phyloP scores from a whole-genome alignment of 2,113 vertebrate species.

The Geococcyx californianus region DNA sequence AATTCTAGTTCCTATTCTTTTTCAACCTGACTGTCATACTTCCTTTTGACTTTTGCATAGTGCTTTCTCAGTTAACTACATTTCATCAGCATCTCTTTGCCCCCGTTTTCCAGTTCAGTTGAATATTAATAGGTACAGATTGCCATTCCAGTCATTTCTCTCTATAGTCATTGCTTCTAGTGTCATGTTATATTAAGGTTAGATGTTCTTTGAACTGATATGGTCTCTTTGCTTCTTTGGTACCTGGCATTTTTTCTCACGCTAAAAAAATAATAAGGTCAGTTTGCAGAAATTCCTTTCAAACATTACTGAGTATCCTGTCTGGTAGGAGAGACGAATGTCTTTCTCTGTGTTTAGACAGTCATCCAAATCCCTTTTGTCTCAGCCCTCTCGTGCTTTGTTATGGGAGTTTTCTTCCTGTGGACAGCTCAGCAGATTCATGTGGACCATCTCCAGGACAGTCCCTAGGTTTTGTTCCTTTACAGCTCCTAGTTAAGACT shows the following conservation, averaged over 20 bases:
- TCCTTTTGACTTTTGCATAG: not conserved
- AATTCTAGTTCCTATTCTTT: not conserved
- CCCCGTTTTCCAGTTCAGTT: not conserved
- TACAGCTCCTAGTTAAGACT: constrained; percentile 47
- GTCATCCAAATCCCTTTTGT: constrained; percentile 22
- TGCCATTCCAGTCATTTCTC: not conserved
- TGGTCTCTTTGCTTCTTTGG: not conserved
- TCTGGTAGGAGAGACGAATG: not conserved
- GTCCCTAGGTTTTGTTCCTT: constrained; percentile 46
- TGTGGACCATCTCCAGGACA: constrained; percentile 61
- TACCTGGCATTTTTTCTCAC: not conserved
- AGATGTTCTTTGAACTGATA: not conserved
- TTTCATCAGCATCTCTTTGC: constrained; percentile 7
- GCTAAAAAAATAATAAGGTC: not conserved
- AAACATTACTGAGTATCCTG: not conserved
- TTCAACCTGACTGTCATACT: not conserved
- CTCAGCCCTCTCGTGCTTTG: constrained; percentile 58
- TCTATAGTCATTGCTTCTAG: not conserved
- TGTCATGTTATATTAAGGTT: not conserved
- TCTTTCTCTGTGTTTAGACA: not conserved
- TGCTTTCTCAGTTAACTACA: not conserved
- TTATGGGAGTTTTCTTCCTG: constrained; percentile 58
- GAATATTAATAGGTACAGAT: constrained; percentile 1
- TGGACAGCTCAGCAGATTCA: constrained; percentile 53
- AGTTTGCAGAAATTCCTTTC: constrained; percentile 31